A percentile compares a stretch with the other conserved stretches of the same genome.
Evolutionary conservation across 2,888 invertebrate species (phyloP).

Genomic region (Machimus rusticus): DNA sequence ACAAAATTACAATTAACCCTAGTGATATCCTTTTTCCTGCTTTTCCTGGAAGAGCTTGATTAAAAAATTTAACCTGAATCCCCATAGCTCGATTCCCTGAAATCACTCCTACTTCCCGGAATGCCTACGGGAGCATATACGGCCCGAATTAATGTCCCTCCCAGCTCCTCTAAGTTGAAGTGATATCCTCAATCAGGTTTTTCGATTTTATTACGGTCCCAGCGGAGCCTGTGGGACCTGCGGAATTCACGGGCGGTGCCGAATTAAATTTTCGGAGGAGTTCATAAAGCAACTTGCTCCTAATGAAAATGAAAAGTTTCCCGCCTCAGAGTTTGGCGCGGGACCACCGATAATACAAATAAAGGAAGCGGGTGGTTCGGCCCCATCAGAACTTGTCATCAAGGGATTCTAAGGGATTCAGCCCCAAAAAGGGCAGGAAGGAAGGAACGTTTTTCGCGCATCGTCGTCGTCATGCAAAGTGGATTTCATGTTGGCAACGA

Average conservation of each 20-base stretch:
- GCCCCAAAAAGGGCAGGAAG: not conserved
- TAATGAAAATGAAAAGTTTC: slow-evolving; percentile 43
- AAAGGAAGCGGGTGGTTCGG: slow-evolving; percentile 15
- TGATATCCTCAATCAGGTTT: not conserved
- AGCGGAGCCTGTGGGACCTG: not conserved
- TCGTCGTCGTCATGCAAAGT: slow-evolving; percentile 42
- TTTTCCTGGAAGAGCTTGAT: not conserved
- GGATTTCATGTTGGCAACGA: slow-evolving; percentile 35
- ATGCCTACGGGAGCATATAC: not conserved
- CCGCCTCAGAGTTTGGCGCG: slow-evolving; percentile 30
- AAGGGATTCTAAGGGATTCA: not conserved
- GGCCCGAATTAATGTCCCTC: not conserved
- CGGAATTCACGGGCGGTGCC: not conserved
- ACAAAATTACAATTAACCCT: not conserved
- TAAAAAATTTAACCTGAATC: not conserved
- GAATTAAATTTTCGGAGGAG: slow-evolving; percentile 3
- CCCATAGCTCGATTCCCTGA: not conserved
- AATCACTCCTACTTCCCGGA: not conserved
- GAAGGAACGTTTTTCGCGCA: not conserved
- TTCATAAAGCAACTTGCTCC: not conserved
- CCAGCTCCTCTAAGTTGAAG: not conserved
- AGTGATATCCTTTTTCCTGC: not conserved
- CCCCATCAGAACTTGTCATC: slow-evolving; percentile 24
- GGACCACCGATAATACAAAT: slow-evolving; percentile 7
- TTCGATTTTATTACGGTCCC: slow-evolving; percentile 30